Conservation (phyloP, 2,113 vertebrate species). For the Turnix velox region DNA sequence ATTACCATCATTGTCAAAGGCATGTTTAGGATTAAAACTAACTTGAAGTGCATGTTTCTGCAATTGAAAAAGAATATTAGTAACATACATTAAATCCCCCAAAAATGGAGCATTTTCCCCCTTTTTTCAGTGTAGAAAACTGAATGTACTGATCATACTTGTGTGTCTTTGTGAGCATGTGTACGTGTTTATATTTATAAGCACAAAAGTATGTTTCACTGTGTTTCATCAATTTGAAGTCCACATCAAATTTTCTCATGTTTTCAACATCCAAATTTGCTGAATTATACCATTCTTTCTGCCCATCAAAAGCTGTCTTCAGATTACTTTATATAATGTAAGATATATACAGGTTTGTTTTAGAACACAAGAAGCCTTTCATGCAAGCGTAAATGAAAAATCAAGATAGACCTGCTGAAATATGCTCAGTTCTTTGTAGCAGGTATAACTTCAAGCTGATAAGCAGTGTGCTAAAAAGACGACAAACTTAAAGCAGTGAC, state of each 20-base stretch:
- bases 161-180: background rate
- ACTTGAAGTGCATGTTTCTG: background rate
- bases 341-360: background rate
- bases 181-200: background rate
- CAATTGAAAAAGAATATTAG: background rate
- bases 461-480: background rate
- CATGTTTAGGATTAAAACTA: background rate
- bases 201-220: background rate
- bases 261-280: background rate
- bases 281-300: background rate
- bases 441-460: background rate
- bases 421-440: background rate
- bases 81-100: background rate
- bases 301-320: background rate
- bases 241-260: rapidly evolving
- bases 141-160: background rate
- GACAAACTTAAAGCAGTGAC: background rate
- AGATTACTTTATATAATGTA: background rate
- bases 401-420: background rate
- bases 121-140: background rate
- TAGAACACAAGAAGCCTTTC: background rate
- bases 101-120: background rate
- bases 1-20: background rate
- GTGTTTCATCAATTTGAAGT: background rate
- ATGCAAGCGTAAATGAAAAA: background rate